Conservation (phyloP, 2,888 invertebrate species). For the Coelinius sp. region DNA sequence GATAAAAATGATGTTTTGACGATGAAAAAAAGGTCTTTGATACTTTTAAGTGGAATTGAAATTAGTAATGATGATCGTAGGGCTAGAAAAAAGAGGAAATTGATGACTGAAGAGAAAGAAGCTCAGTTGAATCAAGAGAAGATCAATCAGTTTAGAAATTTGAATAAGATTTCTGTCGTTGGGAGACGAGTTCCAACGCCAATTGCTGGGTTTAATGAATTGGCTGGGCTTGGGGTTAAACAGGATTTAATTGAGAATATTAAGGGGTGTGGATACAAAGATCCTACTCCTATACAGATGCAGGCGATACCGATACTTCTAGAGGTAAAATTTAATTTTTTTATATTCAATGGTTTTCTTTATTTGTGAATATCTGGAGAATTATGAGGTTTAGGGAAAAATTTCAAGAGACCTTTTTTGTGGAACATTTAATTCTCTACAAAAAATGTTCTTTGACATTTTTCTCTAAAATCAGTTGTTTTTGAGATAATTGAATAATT, state of each 20-base stretch:
- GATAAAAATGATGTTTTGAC: constrained; percentile 31
- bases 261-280: constrained; percentile 77
- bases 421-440: too few relatives aligned
- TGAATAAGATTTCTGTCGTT: constrained; percentile 82
- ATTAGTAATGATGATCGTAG: constrained; percentile 68
- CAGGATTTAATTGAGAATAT: constrained; percentile 80
- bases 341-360: background rate
- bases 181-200: constrained; percentile 88
- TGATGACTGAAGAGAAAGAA: constrained; percentile 69
- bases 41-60: constrained; percentile 71
- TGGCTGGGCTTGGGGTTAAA: constrained; percentile 75
- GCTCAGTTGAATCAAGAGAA: constrained; percentile 72
- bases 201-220: constrained; percentile 78
- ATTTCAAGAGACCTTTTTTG: too few relatives aligned
- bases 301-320: constrained; percentile 93
- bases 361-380: background rate
- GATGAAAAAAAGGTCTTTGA: constrained; percentile 49
- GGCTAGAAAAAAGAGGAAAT: constrained; percentile 55
- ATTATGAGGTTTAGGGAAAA: constrained; percentile 38
- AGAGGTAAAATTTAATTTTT: constrained; percentile 72
- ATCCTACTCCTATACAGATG: constrained; percentile 92
- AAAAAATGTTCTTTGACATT: too few relatives aligned
- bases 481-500: too few relatives aligned
- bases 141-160: constrained; percentile 83
- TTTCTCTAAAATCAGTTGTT: too few relatives aligned